These are phyloP conservation scores for Gallinago stenura DNA, from an alignment of 2,797 vertebrate species.

Conservation along the genomic window DNA sequence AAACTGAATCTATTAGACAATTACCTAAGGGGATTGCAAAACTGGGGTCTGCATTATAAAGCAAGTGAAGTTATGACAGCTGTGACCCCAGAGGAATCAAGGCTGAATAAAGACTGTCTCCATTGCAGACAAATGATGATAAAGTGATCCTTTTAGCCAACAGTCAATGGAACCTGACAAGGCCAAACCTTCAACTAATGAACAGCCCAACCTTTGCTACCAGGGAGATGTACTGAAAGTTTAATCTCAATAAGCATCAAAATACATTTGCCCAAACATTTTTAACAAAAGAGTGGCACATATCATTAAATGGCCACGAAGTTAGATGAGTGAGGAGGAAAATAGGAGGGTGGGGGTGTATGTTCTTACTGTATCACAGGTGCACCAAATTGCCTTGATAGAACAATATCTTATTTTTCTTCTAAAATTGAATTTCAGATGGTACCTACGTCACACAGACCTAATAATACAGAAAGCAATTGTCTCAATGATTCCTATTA, in stretches of 20 bases:
- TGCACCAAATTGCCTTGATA: slow-evolving; percentile 65
- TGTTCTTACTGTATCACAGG: slow-evolving; percentile 48
- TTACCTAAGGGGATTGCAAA: slow-evolving; percentile 74
- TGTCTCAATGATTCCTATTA: slow-evolving; percentile 72
- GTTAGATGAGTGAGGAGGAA: slow-evolving; percentile 23
- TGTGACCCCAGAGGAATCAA: slow-evolving; percentile 85
- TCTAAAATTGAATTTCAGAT: slow-evolving; percentile 71
- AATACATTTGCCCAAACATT: slow-evolving; percentile 70
- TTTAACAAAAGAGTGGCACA: slow-evolving; percentile 42
- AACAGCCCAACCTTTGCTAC: slow-evolving; percentile 82
- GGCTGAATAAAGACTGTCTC: slow-evolving; percentile 87
- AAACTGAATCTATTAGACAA: slow-evolving; percentile 72
- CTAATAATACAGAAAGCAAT: slow-evolving; percentile 59
- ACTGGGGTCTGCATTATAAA: slow-evolving; percentile 72
- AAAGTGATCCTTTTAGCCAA: slow-evolving; percentile 93
- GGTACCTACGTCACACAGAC: slow-evolving; percentile 61
- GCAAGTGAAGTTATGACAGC: slow-evolving; percentile 85
- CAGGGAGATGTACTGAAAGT: slow-evolving; percentile 67
- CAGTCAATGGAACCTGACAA: slow-evolving; percentile 90
- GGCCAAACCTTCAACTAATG: slow-evolving; percentile 91
- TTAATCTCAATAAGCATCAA: slow-evolving; percentile 79
- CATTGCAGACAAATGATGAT: slow-evolving; percentile 97
- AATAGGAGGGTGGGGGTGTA: slow-evolving; percentile 2
- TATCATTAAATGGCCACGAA: slow-evolving; percentile 13
- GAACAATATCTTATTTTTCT: slow-evolving; percentile 51